Conservation (phyloP, 2,797 vertebrate species). For the Mallotus villosus region DNA sequence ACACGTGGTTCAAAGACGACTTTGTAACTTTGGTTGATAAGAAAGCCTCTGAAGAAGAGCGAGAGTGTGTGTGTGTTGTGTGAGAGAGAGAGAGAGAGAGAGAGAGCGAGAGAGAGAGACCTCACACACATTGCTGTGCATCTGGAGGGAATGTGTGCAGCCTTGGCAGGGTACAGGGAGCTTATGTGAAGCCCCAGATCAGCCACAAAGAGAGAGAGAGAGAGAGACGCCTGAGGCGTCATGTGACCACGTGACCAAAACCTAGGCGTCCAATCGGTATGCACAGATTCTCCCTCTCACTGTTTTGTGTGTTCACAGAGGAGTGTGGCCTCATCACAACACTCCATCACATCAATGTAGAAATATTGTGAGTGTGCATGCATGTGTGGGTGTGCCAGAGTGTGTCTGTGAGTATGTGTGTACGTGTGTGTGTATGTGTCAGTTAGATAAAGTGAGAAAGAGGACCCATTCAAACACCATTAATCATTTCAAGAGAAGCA, state of each 20-base stretch:
- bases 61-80: background rate
- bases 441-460: background rate
- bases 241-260: constrained; percentile 36
- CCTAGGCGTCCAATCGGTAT: background rate
- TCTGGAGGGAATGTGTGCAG: constrained; percentile 70
- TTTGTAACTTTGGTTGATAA: too few species aligned
- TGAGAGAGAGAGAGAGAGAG: constrained; percentile 11
- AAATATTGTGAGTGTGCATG: background rate
- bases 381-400: too few species aligned
- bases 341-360: background rate
- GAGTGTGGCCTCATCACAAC: background rate
- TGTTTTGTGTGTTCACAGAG: too few species aligned
- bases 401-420: too few species aligned
- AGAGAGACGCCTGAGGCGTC: constrained; percentile 48
- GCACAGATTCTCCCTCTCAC: too few species aligned
- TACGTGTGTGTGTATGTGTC: background rate
- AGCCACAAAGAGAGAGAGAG: constrained; percentile 36
- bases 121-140: constrained; percentile 51
- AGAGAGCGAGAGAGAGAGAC: constrained; percentile 20
- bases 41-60: background rate
- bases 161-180: constrained; percentile 55
- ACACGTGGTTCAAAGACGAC: too few species aligned
- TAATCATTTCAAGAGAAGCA: background rate
- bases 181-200: constrained; percentile 47
- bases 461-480: background rate